Conservation (phyloP, 2,113 vertebrate genomes). For the Oreochromis aureus region DNA sequence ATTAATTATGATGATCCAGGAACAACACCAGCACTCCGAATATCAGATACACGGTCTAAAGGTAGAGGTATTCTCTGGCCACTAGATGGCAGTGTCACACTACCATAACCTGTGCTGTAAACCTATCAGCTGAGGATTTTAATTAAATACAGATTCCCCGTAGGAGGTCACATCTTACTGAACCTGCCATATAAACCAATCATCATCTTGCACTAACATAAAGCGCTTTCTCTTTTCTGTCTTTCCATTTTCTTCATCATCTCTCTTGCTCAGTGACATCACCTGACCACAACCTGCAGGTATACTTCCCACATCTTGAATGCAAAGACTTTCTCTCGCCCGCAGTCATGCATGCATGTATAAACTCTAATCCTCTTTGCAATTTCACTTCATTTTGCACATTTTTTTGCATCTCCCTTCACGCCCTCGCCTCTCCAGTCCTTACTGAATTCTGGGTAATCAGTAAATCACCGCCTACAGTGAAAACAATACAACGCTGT, state of each 20-base stretch:
- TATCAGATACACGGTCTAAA: background rate
- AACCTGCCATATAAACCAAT: background rate
- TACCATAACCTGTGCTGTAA: background rate
- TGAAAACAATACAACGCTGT: background rate
- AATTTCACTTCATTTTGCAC: background rate
- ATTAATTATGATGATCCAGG: background rate
- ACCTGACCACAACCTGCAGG: background rate
- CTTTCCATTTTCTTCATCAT: background rate
- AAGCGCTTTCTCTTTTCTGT: background rate
- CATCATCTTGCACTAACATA: background rate
- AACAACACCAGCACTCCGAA: background rate
- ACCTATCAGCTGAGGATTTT: background rate
- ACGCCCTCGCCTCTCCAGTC: background rate
- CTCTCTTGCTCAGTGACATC: background rate
- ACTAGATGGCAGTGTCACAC: conserved; percentile 18
- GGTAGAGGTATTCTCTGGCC: background rate
- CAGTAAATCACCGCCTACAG: background rate
- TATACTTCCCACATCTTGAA: background rate
- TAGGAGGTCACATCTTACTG: background rate
- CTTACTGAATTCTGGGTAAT: background rate
- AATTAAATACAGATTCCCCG: background rate
- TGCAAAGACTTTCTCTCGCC: background rate
- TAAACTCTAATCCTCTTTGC: background rate
- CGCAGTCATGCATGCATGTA: accelerated
- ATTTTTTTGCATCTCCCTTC: background rate